Base-by-base conservation (phyloP, 1,140 invertebrate genomes). In the Leptestheria dahalacensis region DNA sequence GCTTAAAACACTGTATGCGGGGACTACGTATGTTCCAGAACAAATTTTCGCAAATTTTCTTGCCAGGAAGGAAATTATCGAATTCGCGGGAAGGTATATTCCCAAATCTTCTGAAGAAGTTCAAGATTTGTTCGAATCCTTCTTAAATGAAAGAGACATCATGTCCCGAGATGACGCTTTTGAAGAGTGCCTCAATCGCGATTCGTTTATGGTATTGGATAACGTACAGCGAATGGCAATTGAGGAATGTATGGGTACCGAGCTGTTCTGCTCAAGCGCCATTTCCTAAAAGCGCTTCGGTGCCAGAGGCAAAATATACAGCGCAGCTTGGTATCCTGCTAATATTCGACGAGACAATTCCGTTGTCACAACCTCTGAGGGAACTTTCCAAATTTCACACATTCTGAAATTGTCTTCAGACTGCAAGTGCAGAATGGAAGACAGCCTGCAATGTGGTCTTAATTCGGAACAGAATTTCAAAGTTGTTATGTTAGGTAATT, bases 21-120 rank as follows among this genome's bases (percentile, higher is more conserved):
- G 55, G 15, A 57, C 55, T 12, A 29, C 26, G 15, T 41, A 57
- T 24, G 41, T 57, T 3, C n/a, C 55, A 6, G 20, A 41, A 18
- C 2, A 57, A 57, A 57, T 57, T 24, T 57, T 57, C 24, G 2
- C 49, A 50, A 18, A 18, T 50, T 50, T 50, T 18, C 49, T 50
- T 20, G 49, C 18, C n/a, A 50, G 49, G 21, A 18, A 41, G 15
- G 33, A 41, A n/a, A n/a, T n/a, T n/a, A n/a, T n/a, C n/a, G n/a
- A n/a, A n/a, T n/a, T n/a, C n/a, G n/a, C n/a, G n/a, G n/a, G n/a
- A n/a, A n/a, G n/a, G n/a, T n/a, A n/a, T n/a, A n/a, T n/a, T n/a
- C n/a, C n/a, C n/a, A n/a, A n/a, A n/a, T n/a, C n/a, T n/a, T n/a
- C n/a, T n/a, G n/a, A n/a, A n/a, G n/a, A n/a, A 6, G 33, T 9